Conservation (phyloP, 2,797 vertebrate species). For the Lindbergichthys nudifrons region DNA sequence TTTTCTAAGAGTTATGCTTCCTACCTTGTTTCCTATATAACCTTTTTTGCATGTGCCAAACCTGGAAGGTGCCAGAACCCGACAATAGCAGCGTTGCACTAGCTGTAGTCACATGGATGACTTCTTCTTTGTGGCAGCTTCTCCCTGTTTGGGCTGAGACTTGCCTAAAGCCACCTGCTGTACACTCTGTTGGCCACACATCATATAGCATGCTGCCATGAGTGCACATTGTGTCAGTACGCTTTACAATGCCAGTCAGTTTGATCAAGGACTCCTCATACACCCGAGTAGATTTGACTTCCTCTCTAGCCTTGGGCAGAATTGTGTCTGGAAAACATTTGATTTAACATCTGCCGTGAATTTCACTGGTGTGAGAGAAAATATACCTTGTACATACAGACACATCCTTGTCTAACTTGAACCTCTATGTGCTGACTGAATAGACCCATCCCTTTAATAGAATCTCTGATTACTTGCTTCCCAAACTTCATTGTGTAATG, state of each 20-base stretch:
- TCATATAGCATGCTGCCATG: slow-evolving; percentile 50
- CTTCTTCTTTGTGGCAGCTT: slow-evolving; percentile 39
- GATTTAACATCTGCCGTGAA: slow-evolving; percentile 30
- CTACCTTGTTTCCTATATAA: slow-evolving; percentile 36
- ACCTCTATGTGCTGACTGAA: slow-evolving; percentile 30
- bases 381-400: slow-evolving; percentile 56
- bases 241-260: slow-evolving; percentile 48
- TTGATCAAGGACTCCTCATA: slow-evolving; percentile 15
- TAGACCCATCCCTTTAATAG: slow-evolving; percentile 60
- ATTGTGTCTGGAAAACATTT: slow-evolving; percentile 31
- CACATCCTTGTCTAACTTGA: slow-evolving; percentile 23
- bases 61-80: slow-evolving; percentile 63
- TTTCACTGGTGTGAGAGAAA: slow-evolving; percentile 33
- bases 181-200: slow-evolving; percentile 37
- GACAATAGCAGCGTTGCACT: slow-evolving; percentile 71
- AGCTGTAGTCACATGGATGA: slow-evolving; percentile 53
- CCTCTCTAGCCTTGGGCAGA: slow-evolving; percentile 15
- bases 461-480: slow-evolving; percentile 39
- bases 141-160: slow-evolving; percentile 20
- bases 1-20: slow-evolving; percentile 36
- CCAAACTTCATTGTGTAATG: slow-evolving; percentile 13
- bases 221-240: slow-evolving; percentile 49
- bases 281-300: background rate
- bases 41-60: slow-evolving; percentile 77
- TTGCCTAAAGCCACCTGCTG: slow-evolving; percentile 39